Evolutionary conservation across 92 coral and sea anemone species (phyloP).

Genomic region (Porites lobata): DNA sequence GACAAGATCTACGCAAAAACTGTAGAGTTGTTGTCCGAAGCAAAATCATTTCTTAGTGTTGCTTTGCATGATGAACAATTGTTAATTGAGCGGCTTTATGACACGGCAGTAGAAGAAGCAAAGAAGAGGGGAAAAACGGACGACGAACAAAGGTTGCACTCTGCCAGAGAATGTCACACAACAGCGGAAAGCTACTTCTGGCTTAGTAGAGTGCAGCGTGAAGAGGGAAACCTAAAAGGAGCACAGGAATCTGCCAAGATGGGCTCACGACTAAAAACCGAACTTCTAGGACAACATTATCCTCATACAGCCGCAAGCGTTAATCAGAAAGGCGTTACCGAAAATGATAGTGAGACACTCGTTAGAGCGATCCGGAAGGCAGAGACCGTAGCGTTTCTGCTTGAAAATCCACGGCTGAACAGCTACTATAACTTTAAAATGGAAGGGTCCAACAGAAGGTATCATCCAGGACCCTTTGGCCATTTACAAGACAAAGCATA

Average conservation of each 20-base stretch:
- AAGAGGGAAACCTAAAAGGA: background rate
- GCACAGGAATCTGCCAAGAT: background rate
- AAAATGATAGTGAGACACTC: too few species aligned
- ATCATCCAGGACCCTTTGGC: background rate
- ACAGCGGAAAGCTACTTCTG: background rate
- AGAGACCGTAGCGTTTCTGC: too few species aligned
- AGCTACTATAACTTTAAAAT: too few species aligned
- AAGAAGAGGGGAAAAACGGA: background rate
- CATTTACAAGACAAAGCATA: conserved; percentile 11
- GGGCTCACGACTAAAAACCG: background rate
- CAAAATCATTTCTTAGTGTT: too few species aligned
- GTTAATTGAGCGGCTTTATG: too few species aligned
- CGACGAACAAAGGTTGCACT: background rate
- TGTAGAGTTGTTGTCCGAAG: too few species aligned
- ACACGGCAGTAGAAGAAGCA: too few species aligned
- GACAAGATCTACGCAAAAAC: background rate
- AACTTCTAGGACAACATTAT: background rate
- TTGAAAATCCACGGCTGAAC: too few species aligned
- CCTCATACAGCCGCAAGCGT: too few species aligned
- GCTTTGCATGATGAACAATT: too few species aligned
- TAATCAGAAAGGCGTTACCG: too few species aligned
- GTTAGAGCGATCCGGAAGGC: too few species aligned
- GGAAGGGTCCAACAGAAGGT: background rate
- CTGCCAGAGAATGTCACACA: background rate
- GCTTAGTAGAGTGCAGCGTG: background rate